Evolutionary conservation across 2,113 vertebrate species (phyloP).

Genomic region (Lagenorhynchus albirostris): DNA sequence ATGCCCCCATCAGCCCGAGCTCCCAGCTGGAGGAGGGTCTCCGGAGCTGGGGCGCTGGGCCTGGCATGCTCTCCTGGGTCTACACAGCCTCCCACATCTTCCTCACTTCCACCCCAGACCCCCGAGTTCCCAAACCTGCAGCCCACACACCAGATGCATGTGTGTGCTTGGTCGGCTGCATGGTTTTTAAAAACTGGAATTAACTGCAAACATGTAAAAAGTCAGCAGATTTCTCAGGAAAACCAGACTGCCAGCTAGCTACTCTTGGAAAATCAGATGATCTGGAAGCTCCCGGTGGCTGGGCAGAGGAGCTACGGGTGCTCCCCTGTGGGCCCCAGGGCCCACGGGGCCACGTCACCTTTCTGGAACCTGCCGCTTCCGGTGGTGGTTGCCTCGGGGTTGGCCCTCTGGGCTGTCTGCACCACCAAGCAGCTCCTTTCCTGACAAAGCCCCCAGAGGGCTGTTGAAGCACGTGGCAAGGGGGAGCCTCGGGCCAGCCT

Average conservation of each 20-base stretch:
- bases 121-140: background rate
- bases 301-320: background rate
- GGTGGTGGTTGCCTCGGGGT: background rate
- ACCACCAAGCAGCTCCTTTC: background rate
- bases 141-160: background rate
- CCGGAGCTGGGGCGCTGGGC: fast-evolving
- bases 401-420: fast-evolving
- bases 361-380: background rate
- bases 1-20: background rate
- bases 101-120: background rate
- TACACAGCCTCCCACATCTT: background rate
- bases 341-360: background rate
- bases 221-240: background rate
- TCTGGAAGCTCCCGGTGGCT: background rate
- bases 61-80: background rate
- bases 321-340: background rate
- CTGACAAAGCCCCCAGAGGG: background rate
- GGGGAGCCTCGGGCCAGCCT: background rate
- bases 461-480: background rate
- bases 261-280: background rate
- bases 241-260: background rate
- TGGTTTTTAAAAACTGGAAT: background rate
- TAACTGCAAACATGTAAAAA: background rate
- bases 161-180: background rate
- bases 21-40: background rate